These are phyloP conservation scores for Drosophila pruinosa DNA, from an alignment of 1,140 invertebrate genomes.

Conservation along the genomic window DNA sequence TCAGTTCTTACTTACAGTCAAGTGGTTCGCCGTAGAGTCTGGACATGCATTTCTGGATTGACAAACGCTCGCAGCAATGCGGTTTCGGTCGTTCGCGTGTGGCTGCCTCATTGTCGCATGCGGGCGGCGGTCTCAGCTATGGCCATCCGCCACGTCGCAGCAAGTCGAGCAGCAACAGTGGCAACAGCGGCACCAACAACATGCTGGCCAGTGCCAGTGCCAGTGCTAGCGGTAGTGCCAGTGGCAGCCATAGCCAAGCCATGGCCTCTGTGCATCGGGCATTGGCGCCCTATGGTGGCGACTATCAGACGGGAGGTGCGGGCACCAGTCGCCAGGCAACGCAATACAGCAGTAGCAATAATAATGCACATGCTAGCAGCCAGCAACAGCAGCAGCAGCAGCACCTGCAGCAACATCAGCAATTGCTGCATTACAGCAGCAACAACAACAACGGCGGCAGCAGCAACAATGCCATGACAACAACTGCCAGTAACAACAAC, in stretches of 20 bases:
- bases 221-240: too few species aligned
- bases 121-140: conserved; percentile 75
- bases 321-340: conserved; percentile 59
- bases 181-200: conserved; percentile 4
- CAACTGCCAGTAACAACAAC: conserved; percentile 50
- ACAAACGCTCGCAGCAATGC: conserved; percentile 87
- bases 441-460: conserved; percentile 50
- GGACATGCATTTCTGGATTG: conserved; percentile 89
- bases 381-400: conserved; percentile 54
- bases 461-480: conserved; percentile 30
- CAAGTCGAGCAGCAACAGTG: conserved; percentile 55
- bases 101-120: conserved; percentile 77
- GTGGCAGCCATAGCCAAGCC: conserved; percentile 34
- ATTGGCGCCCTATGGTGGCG: conserved; percentile 47
- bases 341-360: conserved; percentile 60
- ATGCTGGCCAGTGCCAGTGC: conserved; percentile 20
- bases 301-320: conserved; percentile 52
- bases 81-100: conserved; percentile 85
- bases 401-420: conserved; percentile 42
- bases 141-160: conserved; percentile 75
- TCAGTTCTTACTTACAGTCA: conserved; percentile 23
- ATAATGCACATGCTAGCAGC: conserved; percentile 57
- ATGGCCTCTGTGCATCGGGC: conserved; percentile 54
- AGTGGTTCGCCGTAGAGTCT: conserved; percentile 5
- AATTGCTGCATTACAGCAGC: conserved; percentile 37